These are phyloP conservation scores for Asobara japonica DNA, from an alignment of 1,140 invertebrate species.

Conservation along the genomic window DNA sequence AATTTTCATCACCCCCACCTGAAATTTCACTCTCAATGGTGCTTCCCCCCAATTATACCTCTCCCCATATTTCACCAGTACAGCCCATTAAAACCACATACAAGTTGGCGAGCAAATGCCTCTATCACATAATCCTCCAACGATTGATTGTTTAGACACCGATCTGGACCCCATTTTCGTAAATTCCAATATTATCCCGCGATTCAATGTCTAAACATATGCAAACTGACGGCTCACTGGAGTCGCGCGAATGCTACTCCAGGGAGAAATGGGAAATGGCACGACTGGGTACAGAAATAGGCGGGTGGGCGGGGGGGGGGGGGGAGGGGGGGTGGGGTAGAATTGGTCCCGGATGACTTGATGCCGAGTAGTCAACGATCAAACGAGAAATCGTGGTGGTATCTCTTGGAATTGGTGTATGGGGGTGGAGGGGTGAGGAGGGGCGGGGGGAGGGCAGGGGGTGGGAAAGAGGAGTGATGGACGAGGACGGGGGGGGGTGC, in stretches of 20 bases:
- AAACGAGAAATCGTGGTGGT: not conserved
- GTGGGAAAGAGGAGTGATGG: not conserved
- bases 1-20: no score
- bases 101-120: no score
- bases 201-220: not conserved
- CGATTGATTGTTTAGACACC: no score
- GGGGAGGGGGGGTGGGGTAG: not conserved
- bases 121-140: no score
- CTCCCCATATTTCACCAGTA: no score
- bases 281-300: not conserved
- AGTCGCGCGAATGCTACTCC: not conserved
- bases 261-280: not conserved
- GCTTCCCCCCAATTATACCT: no score
- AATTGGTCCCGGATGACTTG: not conserved
- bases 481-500: not conserved
- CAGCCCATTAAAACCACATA: no score
- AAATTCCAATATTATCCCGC: not conserved
- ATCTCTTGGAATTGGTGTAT: not conserved
- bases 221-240: not conserved
- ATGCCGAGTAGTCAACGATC: slow-evolving; percentile 1
- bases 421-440: not conserved
- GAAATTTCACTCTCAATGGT: no score
- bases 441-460: not conserved
- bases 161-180: not conserved
- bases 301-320: not conserved